Evolutionary conservation across 1,140 invertebrate species (phyloP).

Genomic region (Drosophila arawakana): DNA sequence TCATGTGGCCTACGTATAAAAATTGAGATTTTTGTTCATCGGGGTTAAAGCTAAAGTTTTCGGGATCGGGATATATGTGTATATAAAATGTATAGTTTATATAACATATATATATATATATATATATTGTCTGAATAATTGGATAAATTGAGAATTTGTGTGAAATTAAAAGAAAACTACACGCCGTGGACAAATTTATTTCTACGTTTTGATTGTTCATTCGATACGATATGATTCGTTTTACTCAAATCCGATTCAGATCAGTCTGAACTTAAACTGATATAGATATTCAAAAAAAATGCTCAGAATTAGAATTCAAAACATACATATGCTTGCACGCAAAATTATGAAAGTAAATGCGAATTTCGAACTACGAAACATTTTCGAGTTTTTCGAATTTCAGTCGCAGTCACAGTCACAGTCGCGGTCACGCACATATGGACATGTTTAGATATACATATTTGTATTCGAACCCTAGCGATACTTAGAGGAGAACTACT

Average conservation of each 20-base stretch:
- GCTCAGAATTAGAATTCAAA: neutral
- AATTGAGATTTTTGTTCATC: slow-evolving; percentile 14
- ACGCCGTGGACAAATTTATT: slow-evolving; percentile 60
- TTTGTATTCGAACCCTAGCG: neutral
- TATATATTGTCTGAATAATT: neutral
- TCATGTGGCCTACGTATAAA: slow-evolving; percentile 25
- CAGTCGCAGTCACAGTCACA: slow-evolving; percentile 16
- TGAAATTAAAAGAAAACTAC: slow-evolving; percentile 24
- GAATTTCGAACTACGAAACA: slow-evolving; percentile 7
- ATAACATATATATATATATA: too few relatives aligned
- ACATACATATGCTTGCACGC: neutral
- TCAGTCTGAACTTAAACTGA: neutral
- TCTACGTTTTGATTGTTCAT: slow-evolving; percentile 67
- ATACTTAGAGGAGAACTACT: slow-evolving; percentile 35
- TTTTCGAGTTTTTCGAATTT: neutral
- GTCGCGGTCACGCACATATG: neutral
- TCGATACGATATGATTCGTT: slow-evolving; percentile 1
- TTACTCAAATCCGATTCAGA: neutral
- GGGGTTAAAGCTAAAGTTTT: slow-evolving; percentile 22
- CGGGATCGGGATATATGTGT: neutral
- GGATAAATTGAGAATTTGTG: slow-evolving; percentile 5
- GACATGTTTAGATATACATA: neutral
- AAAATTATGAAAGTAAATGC: slow-evolving; percentile 1
- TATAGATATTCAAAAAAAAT: neutral
- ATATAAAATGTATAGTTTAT: neutral